Evolutionary conservation across 2,797 vertebrate genomes (phyloP).

Genomic region (Potorous gilbertii): DNA sequence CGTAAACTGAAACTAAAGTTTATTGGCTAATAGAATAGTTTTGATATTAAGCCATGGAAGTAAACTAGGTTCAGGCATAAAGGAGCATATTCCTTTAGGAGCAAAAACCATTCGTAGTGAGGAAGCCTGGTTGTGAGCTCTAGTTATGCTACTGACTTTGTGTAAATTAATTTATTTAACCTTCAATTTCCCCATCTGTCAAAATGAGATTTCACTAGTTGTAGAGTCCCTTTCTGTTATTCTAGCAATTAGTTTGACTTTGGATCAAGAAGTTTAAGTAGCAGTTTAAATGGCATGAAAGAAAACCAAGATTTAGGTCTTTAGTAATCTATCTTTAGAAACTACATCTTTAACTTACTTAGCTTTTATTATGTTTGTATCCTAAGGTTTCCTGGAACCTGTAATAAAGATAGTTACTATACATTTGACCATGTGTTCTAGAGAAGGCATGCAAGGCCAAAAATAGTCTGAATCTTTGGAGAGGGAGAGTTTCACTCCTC

Average conservation of each 20-base stretch:
- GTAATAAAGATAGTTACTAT: background rate
- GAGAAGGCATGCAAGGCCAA: background rate
- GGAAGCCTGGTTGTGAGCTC: background rate
- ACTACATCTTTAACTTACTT: background rate
- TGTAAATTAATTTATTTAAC: background rate
- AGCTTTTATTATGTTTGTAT: background rate
- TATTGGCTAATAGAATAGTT: background rate
- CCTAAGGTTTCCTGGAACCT: background rate
- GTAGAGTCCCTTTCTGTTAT: background rate
- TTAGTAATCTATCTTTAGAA: background rate
- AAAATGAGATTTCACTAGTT: background rate
- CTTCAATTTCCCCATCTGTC: background rate
- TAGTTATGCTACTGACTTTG: background rate
- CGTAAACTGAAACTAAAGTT: background rate
- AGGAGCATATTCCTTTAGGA: background rate
- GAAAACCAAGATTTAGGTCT: background rate
- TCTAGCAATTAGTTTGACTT: background rate
- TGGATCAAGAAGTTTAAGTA: background rate
- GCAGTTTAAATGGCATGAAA: background rate
- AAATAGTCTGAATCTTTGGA: background rate
- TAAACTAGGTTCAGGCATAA: background rate
- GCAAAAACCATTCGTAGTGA: background rate
- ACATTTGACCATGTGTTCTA: background rate
- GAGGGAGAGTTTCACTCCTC: background rate
- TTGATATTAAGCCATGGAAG: background rate